phyloP scores from a whole-genome alignment of 1,140 invertebrate genomes.

The Zaprionus davidi region DNA sequence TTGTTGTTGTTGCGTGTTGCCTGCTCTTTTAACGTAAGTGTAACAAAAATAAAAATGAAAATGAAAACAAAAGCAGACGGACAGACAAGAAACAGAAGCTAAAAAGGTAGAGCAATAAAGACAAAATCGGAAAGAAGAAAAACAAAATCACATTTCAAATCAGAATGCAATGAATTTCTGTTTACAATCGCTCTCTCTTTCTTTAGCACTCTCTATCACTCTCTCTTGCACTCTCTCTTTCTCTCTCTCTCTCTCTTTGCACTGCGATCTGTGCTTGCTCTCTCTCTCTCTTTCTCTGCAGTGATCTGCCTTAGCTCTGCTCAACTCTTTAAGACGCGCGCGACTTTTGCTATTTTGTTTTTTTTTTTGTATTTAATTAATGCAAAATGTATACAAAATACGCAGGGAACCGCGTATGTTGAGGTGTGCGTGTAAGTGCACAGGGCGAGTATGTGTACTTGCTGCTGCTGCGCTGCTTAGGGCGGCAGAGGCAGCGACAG shows the following conservation, averaged over 20 bases:
- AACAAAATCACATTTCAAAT: slow-evolving; percentile 79
- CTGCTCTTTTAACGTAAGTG: slow-evolving; percentile 41
- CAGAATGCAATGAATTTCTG: slow-evolving; percentile 66
- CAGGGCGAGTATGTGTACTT: slow-evolving; percentile 25
- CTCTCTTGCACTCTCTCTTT: background rate
- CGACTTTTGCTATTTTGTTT: slow-evolving; percentile 74
- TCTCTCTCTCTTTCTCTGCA: background rate
- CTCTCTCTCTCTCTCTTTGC: background rate
- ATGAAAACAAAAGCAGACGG: slow-evolving; percentile 30
- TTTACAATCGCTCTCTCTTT: slow-evolving; percentile 28
- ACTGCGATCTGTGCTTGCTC: background rate
- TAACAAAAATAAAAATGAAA: slow-evolving; percentile 29
- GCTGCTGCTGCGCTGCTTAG: slow-evolving; percentile 12
- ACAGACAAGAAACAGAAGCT: slow-evolving; percentile 30
- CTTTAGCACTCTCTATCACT: background rate
- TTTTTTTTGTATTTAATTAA: slow-evolving; percentile 81
- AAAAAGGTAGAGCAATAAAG: slow-evolving; percentile 3
- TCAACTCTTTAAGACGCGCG: slow-evolving; percentile 30
- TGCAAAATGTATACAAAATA: slow-evolving; percentile 83
- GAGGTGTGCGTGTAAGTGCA: slow-evolving; percentile 38
- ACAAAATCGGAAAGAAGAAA: slow-evolving; percentile 3
- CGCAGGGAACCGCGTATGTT: slow-evolving; percentile 52
- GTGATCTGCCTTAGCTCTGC: slow-evolving; percentile 5
- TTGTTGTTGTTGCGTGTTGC: slow-evolving; percentile 21
- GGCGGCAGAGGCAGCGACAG: slow-evolving; percentile 15